Base-by-base conservation (phyloP, 2,888 invertebrate genomes). In the Folsomia candida region DNA sequence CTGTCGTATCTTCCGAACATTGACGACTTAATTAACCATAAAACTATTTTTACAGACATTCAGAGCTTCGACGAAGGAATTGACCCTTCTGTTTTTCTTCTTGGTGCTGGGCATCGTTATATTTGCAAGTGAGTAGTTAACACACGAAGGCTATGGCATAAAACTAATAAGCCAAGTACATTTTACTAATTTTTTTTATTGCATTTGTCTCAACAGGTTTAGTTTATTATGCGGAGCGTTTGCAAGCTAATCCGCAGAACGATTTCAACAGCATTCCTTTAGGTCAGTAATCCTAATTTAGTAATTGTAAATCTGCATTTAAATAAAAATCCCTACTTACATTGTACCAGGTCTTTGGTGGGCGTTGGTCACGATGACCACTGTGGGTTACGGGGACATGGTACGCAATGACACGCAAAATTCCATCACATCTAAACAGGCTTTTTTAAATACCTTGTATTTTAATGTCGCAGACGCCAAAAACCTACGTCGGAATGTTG, bases 371-470 rank as follows among this genome's bases (percentile, higher is more conserved):
- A 97, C 97, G 79, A 97, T 98, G 97, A 98, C 97, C 80, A 96
- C 95, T 0, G 97, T 97, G 71, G 97, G 97, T 59, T 98, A 97
- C 84, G 97, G 97, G 71, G 97, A 97, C 85, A 97, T 97, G 96
- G 95, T 92, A n/a, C n/a, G n/a, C n/a, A n/a, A n/a, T n/a, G n/a
- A n/a, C n/a, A n/a, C n/a, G n/a, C n/a, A n/a, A n/a, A n/a, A n/a
- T n/a, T n/a, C n/a, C n/a, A n/a, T n/a, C n/a, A n/a, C n/a, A n/a
- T n/a, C n/a, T n/a, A n/a, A n/a, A 37, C 14, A 14, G 37, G 14
- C 37, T 37, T 37, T 37, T 37, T 37, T 37, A 9, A 37, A 4
- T 37, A 37, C 14, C 37, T 37, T 37, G 4, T 37, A 37, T 37
- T 14, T 37, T 37, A 37, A 37, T 37, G 37, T 9, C 14, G 4